Evolutionary conservation across 1,140 invertebrate species (phyloP).

Genomic region (Venturia canescens): DNA sequence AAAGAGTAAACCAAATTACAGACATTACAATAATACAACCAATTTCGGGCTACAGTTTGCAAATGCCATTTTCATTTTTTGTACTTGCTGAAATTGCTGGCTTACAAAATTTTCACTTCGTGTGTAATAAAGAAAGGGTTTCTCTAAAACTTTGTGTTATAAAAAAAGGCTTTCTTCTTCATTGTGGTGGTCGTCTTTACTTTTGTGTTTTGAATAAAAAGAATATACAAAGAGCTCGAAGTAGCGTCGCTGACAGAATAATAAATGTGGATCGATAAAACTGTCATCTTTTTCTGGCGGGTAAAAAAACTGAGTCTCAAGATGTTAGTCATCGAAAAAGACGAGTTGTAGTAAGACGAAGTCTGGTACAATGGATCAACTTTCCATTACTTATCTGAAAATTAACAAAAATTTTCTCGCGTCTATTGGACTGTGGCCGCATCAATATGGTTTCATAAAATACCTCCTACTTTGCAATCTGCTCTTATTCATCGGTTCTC

Average conservation of each 20-base stretch:
- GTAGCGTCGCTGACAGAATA: conserved; percentile 31
- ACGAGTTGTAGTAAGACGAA: background rate
- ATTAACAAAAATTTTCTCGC: conserved; percentile 56
- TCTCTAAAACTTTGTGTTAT: too few species aligned
- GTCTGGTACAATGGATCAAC: conserved; percentile 40
- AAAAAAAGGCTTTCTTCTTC: background rate
- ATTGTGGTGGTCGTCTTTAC: background rate
- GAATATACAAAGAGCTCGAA: background rate
- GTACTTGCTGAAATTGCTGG: too few species aligned
- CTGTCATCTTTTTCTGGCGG: too few species aligned
- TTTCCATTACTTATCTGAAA: conserved; percentile 51
- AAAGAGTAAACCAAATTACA: too few species aligned
- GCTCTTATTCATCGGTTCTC: conserved; percentile 48
- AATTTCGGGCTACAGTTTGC: background rate
- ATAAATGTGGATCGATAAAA: too few species aligned
- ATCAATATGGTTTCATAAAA: conserved; percentile 52
- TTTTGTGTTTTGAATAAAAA: background rate
- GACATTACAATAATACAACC: too few species aligned
- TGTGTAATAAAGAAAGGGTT: too few species aligned
- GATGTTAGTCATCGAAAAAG: background rate
- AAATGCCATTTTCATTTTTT: background rate
- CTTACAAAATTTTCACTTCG: too few species aligned
- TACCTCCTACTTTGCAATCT: conserved; percentile 47
- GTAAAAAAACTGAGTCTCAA: too few species aligned
- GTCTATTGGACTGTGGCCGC: conserved; percentile 58